Conservation (phyloP, 2,797 vertebrate species). For the Peromyscus aztecus region DNA sequence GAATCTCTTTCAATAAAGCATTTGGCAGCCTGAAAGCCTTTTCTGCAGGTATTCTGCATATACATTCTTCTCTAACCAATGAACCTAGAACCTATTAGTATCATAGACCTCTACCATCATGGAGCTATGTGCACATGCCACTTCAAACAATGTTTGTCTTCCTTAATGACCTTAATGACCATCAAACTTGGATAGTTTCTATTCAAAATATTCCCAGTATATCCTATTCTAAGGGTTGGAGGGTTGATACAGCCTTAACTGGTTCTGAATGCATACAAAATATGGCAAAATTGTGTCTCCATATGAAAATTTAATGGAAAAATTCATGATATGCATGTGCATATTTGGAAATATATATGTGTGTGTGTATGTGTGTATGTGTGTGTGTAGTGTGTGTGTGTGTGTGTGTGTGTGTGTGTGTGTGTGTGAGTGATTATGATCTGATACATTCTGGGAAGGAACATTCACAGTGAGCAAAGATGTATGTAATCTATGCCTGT, state of each 20-base stretch:
- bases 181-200: background rate
- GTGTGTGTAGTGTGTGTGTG: too few relatives aligned
- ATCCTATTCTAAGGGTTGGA: background rate
- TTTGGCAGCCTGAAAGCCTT: background rate
- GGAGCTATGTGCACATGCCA: background rate
- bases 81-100: background rate
- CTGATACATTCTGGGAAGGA: background rate
- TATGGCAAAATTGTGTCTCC: background rate
- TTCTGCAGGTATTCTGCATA: background rate
- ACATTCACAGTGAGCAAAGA: background rate
- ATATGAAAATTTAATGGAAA: background rate
- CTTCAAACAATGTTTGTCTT: background rate
- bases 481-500: background rate
- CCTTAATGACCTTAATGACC: background rate
- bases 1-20: background rate
- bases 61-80: background rate
- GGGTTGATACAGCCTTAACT: background rate
- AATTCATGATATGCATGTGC: background rate
- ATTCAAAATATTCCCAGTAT: background rate
- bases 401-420: too few relatives aligned
- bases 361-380: too few relatives aligned
- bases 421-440: background rate
- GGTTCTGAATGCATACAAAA: background rate
- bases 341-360: background rate
- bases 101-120: background rate